These are phyloP conservation scores for Odontomyia ornata DNA, from an alignment of 2,888 invertebrate genomes.

Conservation along the genomic window DNA sequence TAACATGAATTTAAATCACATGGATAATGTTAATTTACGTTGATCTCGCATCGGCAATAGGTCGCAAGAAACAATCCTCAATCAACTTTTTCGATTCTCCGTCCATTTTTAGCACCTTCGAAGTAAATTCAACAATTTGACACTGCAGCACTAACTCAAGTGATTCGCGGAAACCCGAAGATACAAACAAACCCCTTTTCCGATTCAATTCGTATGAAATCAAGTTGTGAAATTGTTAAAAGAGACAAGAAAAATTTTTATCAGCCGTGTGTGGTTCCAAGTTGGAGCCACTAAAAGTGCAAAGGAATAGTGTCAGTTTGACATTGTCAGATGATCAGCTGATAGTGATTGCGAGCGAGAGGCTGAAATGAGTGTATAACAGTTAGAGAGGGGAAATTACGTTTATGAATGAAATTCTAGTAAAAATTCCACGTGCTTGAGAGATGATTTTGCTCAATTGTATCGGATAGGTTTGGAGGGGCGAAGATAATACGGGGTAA, in stretches of 20 bases:
- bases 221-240: constrained; percentile 4
- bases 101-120: constrained; percentile 63
- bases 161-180: not conserved
- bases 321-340: not conserved
- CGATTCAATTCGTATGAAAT: not conserved
- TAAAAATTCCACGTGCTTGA: not conserved
- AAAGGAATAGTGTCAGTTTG: not conserved
- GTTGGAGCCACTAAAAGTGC: no score
- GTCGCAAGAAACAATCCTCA: constrained; percentile 72
- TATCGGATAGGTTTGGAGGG: no score
- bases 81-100: constrained; percentile 68
- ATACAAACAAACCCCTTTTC: not conserved
- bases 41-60: constrained; percentile 71
- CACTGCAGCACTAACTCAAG: not conserved
- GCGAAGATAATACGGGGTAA: no score
- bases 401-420: not conserved
- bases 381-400: not conserved
- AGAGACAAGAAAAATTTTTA: no score
- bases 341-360: not conserved
- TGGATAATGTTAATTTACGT: constrained; percentile 58
- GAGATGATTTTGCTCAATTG: no score
- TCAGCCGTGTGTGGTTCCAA: no score
- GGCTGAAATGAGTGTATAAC: not conserved
- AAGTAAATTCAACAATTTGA: not conserved
- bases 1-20: not conserved